Conservation (phyloP, 2,113 vertebrate species). For the Alethe castanea region DNA sequence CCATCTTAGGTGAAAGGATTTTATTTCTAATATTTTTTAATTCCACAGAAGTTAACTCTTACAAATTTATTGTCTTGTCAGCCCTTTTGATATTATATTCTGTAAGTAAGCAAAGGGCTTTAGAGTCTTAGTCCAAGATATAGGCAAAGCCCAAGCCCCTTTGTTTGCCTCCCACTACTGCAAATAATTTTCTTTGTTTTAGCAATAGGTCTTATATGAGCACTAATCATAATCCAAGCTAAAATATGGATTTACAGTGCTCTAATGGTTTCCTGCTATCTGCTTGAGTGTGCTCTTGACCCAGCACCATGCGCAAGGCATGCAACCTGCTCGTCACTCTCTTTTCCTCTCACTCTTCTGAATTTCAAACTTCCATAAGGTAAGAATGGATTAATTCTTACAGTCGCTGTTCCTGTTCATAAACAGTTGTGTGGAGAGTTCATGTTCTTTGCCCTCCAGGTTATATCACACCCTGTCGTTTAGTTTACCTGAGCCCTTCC, state of each 20-base stretch:
- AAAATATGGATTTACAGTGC: background rate
- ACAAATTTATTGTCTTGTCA: background rate
- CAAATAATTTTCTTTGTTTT: background rate
- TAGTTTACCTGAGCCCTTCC: background rate
- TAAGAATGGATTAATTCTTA: background rate
- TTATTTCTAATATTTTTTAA: background rate
- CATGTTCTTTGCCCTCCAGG: background rate
- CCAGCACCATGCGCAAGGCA: fast-evolving
- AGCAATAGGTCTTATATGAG: background rate
- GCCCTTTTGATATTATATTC: background rate
- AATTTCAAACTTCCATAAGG: background rate
- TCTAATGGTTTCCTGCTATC: background rate
- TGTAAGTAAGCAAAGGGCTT: background rate
- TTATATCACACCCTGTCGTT: background rate
- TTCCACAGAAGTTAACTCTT: background rate
- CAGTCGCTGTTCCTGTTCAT: background rate
- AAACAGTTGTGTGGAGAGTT: background rate
- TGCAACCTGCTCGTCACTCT: background rate
- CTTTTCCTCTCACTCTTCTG: background rate
- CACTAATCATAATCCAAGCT: background rate
- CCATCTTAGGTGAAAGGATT: conserved; percentile 17
- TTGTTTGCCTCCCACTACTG: background rate
- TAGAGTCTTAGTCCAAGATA: background rate
- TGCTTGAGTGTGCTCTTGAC: background rate
- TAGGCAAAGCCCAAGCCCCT: background rate